Percentiles rank a stretch among this genome's conserved stretches.
Conservation (phyloP, 2,797 vertebrate genomes). For the Lepilemur ruficaudatus region DNA sequence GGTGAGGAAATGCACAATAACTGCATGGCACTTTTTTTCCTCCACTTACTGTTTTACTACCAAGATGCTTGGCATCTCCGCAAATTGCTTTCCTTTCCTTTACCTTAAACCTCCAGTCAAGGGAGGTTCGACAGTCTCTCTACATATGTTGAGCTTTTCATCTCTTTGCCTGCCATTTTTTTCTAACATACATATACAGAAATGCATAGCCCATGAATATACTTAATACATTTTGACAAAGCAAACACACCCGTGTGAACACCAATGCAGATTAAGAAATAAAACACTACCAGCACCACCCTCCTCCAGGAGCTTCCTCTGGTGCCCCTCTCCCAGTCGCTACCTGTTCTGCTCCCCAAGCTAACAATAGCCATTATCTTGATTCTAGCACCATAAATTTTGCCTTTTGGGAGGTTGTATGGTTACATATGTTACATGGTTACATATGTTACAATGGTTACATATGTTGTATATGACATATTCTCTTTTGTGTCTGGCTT, state of each 20-base stretch:
- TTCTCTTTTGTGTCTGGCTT: neutral
- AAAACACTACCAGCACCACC: neutral
- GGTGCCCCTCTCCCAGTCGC: too few relatives aligned
- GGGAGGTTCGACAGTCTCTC: neutral
- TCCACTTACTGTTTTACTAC: neutral
- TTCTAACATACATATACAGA: neutral
- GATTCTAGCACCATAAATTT: neutral
- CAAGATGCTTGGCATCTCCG: neutral
- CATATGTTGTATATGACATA: rapidly evolving
- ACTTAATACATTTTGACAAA: neutral
- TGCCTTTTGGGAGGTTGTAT: neutral
- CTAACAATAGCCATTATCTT: neutral
- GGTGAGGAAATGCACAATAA: rapidly evolving
- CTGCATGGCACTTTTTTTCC: too few relatives aligned
- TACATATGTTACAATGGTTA: neutral
- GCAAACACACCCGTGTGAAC: neutral
- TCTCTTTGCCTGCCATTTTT: neutral
- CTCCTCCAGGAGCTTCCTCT: neutral
- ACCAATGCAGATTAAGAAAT: neutral
- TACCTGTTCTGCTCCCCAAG: neutral
- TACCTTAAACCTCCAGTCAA: neutral
- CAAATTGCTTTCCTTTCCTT: neutral
- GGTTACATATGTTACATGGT: too few relatives aligned
- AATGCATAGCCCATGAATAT: neutral
- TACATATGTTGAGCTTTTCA: neutral